phyloP scores from a whole-genome alignment of 2,113 vertebrate species.

The Tragelaphus imberbis region DNA sequence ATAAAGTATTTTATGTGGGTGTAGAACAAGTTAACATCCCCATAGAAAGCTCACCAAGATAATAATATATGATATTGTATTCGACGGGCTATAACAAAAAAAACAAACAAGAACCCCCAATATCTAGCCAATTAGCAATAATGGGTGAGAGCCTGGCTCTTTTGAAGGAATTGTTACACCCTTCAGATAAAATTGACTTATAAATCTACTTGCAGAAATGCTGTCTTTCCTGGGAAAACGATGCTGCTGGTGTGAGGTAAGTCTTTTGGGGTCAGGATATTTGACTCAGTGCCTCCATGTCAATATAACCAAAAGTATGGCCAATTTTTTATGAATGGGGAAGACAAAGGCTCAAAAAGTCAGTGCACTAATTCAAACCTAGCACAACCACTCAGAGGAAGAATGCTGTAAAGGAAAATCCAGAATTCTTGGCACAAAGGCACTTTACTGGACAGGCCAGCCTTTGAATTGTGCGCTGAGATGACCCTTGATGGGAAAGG shows the following conservation, averaged over 20 bases:
- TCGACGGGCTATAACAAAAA: not conserved
- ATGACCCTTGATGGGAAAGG: slow-evolving; percentile 38
- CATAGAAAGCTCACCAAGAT: slow-evolving; percentile 7
- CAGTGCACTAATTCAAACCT: slow-evolving; percentile 23
- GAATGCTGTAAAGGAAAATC: slow-evolving; percentile 44
- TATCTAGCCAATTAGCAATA: slow-evolving; percentile 24
- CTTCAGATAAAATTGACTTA: not conserved
- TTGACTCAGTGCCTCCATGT: not conserved
- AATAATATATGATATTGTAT: slow-evolving; percentile 29
- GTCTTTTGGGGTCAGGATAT: not conserved
- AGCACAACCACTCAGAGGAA: slow-evolving; percentile 37
- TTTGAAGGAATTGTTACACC: not conserved
- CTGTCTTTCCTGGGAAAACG: not conserved
- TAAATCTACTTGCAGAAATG: slow-evolving; percentile 16
- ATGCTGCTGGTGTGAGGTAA: not conserved
- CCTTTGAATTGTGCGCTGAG: slow-evolving; percentile 10
- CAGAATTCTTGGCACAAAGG: slow-evolving; percentile 27
- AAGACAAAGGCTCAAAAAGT: slow-evolving; percentile 33
- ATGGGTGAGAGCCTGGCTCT: not conserved
- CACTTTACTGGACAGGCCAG: not conserved
- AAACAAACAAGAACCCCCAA: not conserved
- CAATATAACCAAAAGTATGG: slow-evolving; percentile 5
- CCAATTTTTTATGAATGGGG: slow-evolving; percentile 16
- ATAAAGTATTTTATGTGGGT: slow-evolving; percentile 49
- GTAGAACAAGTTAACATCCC: slow-evolving; percentile 26